phyloP scores from a whole-genome alignment of 2,888 invertebrate species.

The Sphecodes monilicornis region DNA sequence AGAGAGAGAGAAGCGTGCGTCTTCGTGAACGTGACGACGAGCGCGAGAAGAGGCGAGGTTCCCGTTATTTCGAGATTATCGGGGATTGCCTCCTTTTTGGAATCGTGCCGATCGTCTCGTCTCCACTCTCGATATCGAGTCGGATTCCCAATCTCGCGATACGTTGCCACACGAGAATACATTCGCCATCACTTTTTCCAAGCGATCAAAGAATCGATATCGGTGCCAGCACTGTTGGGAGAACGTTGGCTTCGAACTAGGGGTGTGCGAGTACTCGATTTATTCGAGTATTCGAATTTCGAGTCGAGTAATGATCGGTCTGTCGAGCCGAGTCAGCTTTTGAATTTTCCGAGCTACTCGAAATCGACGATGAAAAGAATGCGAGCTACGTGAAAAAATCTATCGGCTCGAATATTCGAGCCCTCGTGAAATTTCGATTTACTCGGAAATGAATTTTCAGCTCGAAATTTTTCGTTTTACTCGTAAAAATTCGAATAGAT shows the following conservation, averaged over 20 bases:
- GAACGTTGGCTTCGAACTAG: neutral
- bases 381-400: no score
- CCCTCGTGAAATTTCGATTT: no score
- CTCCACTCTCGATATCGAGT: constrained; percentile 61
- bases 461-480: no score
- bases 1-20: constrained; percentile 27
- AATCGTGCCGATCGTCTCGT: constrained; percentile 75
- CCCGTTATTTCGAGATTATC: constrained; percentile 81
- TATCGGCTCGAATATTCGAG: no score
- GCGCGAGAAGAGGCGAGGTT: constrained; percentile 62
- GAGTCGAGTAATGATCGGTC: no score
- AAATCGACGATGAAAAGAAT: no score
- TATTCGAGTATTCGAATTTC: no score
- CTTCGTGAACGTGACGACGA: constrained; percentile 15
- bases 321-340: no score
- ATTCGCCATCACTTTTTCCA: neutral
- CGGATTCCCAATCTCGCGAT: constrained; percentile 21
- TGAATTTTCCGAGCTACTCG: no score
- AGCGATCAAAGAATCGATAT: neutral
- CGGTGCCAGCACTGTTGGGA: neutral
- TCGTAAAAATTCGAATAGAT: no score
- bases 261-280: no score
- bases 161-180: neutral
- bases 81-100: constrained; percentile 79
- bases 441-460: no score